Evolutionary conservation across 2,113 vertebrate genomes (phyloP).

Genomic region (Alouatta palliata): DNA sequence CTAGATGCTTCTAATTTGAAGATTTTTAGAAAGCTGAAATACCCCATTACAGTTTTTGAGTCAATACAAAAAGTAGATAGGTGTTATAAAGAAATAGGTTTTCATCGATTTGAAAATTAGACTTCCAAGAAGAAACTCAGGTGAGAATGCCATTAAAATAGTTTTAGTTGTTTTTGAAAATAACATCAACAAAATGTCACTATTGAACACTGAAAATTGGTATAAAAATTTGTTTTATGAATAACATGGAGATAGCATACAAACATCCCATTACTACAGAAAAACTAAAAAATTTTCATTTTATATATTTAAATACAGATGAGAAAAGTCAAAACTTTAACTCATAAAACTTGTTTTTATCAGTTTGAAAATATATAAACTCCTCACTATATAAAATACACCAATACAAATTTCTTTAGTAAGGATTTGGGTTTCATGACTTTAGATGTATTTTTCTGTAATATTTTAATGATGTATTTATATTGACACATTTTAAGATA

Average conservation of each 20-base stretch:
- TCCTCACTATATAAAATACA: neutral
- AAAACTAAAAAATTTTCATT: neutral
- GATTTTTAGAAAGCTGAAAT: neutral
- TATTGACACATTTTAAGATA: neutral
- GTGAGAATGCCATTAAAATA: neutral
- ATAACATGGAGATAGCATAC: neutral
- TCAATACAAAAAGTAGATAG: neutral
- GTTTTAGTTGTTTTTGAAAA: slow-evolving; percentile 22
- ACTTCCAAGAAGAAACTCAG: neutral
- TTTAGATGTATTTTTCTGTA: neutral
- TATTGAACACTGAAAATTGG: neutral
- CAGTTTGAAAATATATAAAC: neutral
- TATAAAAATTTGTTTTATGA: slow-evolving; percentile 23
- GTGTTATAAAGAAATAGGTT: neutral
- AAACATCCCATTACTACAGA: neutral
- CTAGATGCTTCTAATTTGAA: neutral
- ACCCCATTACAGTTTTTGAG: neutral
- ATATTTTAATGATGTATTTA: neutral
- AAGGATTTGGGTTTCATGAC: neutral
- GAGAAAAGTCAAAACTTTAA: neutral
- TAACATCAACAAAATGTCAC: neutral
- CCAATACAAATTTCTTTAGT: neutral
- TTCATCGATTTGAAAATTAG: slow-evolving; percentile 9
- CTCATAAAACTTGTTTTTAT: neutral
- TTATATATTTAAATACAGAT: neutral